Evolutionary conservation across 2,888 invertebrate genomes (phyloP).

Genomic region (Rhagonycha lutea): DNA sequence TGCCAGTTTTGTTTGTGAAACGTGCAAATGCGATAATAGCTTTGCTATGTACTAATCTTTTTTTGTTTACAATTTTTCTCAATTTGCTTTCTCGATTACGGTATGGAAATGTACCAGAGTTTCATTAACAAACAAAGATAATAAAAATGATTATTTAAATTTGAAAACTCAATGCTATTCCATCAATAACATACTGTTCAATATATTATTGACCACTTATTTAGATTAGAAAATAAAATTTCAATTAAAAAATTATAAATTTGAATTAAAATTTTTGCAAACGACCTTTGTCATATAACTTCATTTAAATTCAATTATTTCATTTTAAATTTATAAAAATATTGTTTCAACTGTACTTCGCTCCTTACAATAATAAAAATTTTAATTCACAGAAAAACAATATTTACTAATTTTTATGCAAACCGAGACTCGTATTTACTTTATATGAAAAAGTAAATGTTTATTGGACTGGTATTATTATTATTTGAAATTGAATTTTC

Average conservation of each 20-base stretch:
- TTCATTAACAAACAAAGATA: slow-evolving; percentile 31
- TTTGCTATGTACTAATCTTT: slow-evolving; percentile 31
- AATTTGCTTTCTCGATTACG: slow-evolving; percentile 41
- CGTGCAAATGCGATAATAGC: slow-evolving; percentile 35
- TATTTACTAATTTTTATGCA: not conserved
- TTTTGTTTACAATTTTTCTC: slow-evolving; percentile 36
- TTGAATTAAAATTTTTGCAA: not conserved
- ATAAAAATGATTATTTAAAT: not conserved
- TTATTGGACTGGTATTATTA: not conserved
- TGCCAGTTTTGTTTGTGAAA: slow-evolving; percentile 33
- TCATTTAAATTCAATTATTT: not conserved
- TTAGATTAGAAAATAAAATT: not conserved
- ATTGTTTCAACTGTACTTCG: not conserved
- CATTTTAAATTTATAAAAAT: not conserved
- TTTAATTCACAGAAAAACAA: not conserved
- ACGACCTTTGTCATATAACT: not conserved
- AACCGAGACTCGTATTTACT: not conserved
- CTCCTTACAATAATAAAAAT: not conserved
- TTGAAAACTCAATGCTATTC: not conserved
- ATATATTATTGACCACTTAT: not conserved
- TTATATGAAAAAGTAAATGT: not conserved
- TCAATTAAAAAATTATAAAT: not conserved
- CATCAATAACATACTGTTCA: not conserved
- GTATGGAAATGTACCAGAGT: slow-evolving; percentile 38
- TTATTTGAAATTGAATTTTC: not conserved